phyloP scores from a whole-genome alignment of 2,888 invertebrate species.

The Heliconius sara region DNA sequence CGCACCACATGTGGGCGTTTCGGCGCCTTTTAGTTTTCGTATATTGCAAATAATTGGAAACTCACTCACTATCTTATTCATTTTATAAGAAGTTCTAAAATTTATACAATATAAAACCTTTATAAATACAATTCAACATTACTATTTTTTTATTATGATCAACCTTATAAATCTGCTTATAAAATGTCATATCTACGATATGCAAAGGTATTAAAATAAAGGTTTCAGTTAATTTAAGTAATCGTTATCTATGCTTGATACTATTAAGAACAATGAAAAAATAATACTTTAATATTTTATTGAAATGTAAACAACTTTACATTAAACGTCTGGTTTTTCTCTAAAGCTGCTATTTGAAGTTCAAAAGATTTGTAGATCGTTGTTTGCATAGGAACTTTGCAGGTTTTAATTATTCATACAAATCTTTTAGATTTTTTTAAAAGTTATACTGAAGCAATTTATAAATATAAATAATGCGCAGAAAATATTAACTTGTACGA shows the following conservation, averaged over 20 bases:
- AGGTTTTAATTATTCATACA: not conserved
- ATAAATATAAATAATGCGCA: not conserved
- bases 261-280: not conserved
- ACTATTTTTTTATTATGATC: too few relatives aligned
- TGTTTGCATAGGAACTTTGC: not conserved
- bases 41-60: not conserved
- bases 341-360: not conserved
- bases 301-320: not conserved
- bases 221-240: too few relatives aligned
- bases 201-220: not conserved
- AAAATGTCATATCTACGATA: not conserved
- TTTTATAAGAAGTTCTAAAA: not conserved
- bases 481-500: constrained; percentile 2
- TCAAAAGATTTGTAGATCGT: not conserved
- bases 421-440: not conserved
- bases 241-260: too few relatives aligned
- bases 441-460: not conserved
- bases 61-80: not conserved
- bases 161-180: not conserved
- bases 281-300: not conserved
- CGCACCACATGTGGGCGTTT: constrained; percentile 21
- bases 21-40: constrained; percentile 15
- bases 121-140: not conserved
- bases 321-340: not conserved
- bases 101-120: not conserved